phyloP scores from a whole-genome alignment of 1,140 invertebrate genomes.

The Rhopalosiphum maidis region DNA sequence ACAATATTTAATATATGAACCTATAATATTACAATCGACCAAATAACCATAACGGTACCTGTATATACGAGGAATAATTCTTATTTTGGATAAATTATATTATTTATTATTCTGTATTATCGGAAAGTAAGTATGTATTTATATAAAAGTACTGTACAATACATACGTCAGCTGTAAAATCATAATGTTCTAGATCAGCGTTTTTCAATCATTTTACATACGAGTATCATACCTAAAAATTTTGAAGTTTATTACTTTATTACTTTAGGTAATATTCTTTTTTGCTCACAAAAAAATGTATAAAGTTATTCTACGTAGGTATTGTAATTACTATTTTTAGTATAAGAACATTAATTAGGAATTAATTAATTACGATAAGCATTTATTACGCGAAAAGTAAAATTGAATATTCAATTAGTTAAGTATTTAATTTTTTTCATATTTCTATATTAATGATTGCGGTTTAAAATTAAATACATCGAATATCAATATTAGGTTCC shows the following conservation, averaged over 20 bases:
- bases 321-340: not conserved
- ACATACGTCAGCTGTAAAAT: not conserved
- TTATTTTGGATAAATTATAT: too few relatives aligned
- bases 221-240: not conserved
- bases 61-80: too few relatives aligned
- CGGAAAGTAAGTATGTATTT: not conserved
- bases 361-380: not conserved
- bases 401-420: not conserved
- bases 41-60: not conserved
- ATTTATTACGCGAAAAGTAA: not conserved
- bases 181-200: not conserved
- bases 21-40: not conserved
- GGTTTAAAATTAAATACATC: not conserved
- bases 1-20: not conserved
- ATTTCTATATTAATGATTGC: not conserved
- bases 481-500: not conserved
- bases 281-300: too few relatives aligned
- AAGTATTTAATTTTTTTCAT: not conserved
- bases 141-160: not conserved
- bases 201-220: not conserved
- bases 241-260: not conserved
- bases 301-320: too few relatives aligned
- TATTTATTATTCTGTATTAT: not conserved
- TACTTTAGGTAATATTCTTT: too few relatives aligned
- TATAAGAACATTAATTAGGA: not conserved